phyloP scores from a whole-genome alignment of 2,888 invertebrate genomes.

The Gonocerus acuteangulatus region DNA sequence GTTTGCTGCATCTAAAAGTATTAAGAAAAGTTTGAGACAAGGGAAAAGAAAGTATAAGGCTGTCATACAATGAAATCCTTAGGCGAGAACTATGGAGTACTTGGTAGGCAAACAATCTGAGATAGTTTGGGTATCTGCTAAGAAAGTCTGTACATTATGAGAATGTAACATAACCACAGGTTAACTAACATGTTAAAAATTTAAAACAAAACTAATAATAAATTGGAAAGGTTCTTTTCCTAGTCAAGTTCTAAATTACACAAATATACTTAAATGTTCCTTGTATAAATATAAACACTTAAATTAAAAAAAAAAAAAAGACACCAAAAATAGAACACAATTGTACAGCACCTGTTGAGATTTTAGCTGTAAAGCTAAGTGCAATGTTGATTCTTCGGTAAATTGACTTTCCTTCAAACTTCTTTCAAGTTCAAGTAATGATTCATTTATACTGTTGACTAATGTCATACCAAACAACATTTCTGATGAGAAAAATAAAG shows the following conservation, averaged over 20 bases:
- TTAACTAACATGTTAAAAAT: too few relatives aligned
- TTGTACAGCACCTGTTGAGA: slow-evolving; percentile 24
- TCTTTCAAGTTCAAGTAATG: slow-evolving; percentile 53
- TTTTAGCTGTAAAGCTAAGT: slow-evolving; percentile 5
- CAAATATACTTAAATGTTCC: not conserved
- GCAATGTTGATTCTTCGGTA: slow-evolving; percentile 39
- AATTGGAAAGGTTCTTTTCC: too few relatives aligned
- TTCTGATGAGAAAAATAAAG: slow-evolving; percentile 58
- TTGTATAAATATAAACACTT: not conserved
- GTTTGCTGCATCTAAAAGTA: too few relatives aligned
- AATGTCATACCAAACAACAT: slow-evolving; percentile 51
- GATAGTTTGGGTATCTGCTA: too few relatives aligned
- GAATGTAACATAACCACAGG: too few relatives aligned
- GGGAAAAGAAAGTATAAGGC: too few relatives aligned
- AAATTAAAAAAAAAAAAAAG: not conserved
- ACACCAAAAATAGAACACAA: not conserved
- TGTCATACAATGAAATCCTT: too few relatives aligned
- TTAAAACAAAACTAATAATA: too few relatives aligned
- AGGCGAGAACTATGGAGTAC: too few relatives aligned
- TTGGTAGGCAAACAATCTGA: too few relatives aligned
- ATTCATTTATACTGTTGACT: slow-evolving; percentile 55
- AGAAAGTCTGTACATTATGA: too few relatives aligned
- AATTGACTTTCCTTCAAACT: slow-evolving; percentile 52
- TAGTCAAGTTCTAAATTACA: not conserved
- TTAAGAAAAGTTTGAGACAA: too few relatives aligned